Evolutionary conservation across 2,113 vertebrate genomes (phyloP), one percentile per base, ranked within the genome.

Genomic region (Epinephelus cyanopodus): DNA sequence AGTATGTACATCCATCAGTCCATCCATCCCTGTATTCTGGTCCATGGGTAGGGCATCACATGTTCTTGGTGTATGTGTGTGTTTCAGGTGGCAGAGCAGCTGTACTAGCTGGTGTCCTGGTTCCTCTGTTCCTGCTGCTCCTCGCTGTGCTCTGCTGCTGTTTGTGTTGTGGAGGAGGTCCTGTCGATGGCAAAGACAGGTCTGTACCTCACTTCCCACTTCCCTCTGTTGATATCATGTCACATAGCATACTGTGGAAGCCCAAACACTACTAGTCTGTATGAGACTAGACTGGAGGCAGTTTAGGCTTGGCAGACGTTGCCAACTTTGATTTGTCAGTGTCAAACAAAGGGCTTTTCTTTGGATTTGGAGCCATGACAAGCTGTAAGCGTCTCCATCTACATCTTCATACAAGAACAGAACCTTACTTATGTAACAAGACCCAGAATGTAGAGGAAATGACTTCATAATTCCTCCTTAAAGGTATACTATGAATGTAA

Each of bases 141-240:
- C 77, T 97, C 18, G 92, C 96, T 48, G 86, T 99, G 9, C 11
- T 97, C 1, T 80, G 90, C 91, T 97, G 97, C 77, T 96, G 95
- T 87, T 94, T 95, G 87, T 97, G 95, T 87, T 96, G 96, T 27
- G 95, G 96, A 77, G 92, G 94, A 0, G 60, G 87, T 5, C 90
- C 92, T 0, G 64, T 82, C 17, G 95, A 96, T 23, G 86, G 84
- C 47, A 97, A 96, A 89, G 96, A 98, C 94, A 96, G 97, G 98
- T 98, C 75, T 61, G 79, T 25, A 14, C 27, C 56, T 61, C 23
- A 4, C 4, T 56, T 27, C 10, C 4, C 23, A 4, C 4, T 56
- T 27, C 10, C 4, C 6, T 63, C 10, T 27, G n/a, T 6, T 23
- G 12, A 6, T 53, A 56, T 25, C 1, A 58, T 8, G 1, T 17